These are phyloP conservation scores for Dicranocentrus wangi DNA, from an alignment of 2,888 invertebrate species.

Conservation along the genomic window DNA sequence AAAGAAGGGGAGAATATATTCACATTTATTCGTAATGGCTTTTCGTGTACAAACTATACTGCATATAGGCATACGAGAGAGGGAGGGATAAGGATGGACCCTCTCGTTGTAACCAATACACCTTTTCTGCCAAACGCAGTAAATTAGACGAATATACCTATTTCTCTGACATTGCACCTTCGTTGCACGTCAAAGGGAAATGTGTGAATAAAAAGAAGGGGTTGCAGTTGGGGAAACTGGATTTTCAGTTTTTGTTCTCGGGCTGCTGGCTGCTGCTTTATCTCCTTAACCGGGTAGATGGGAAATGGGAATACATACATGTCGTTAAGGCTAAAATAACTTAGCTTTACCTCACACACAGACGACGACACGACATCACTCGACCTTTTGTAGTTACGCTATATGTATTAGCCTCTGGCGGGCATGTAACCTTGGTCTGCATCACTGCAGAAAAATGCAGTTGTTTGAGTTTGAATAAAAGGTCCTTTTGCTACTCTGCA, in stretches of 20 bases:
- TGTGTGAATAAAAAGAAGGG: constrained; percentile 44
- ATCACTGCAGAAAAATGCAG: constrained; percentile 8
- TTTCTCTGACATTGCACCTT: constrained; percentile 26
- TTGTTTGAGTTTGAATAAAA: background rate
- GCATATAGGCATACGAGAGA: constrained; percentile 27
- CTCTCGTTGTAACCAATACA: constrained; percentile 30
- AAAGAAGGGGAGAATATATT: constrained; percentile 36
- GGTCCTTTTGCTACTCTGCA: background rate
- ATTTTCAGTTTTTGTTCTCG: constrained; percentile 15
- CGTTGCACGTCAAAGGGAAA: constrained; percentile 18
- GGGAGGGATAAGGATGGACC: constrained; percentile 51
- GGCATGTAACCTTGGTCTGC: no score
- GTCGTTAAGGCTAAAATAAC: constrained; percentile 37
- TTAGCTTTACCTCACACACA: constrained; percentile 47
- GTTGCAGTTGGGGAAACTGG: constrained; percentile 41
- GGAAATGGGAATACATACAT: background rate
- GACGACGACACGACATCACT: constrained; percentile 4
- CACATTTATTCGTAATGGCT: constrained; percentile 43
- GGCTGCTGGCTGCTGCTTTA: background rate
- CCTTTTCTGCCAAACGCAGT: constrained; percentile 48
- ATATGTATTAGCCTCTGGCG: constrained; percentile 10
- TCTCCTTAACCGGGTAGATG: background rate
- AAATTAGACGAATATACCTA: constrained; percentile 29
- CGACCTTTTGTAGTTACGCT: constrained; percentile 2
- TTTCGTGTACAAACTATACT: constrained; percentile 45